Base-by-base conservation (phyloP, 2,888 invertebrate species). In the Cetonia aurata region DNA sequence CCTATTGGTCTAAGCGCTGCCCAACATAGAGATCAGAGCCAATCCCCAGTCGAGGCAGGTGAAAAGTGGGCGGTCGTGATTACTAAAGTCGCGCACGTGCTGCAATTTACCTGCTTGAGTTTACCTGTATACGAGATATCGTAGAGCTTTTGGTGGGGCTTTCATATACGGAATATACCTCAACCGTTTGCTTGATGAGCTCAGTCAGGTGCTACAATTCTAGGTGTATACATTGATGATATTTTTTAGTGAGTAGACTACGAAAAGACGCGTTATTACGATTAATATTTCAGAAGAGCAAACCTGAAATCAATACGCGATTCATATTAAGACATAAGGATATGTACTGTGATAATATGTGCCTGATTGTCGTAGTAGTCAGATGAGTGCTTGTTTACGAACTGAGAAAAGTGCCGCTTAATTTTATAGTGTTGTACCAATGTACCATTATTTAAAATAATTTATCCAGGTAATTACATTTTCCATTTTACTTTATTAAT, bases 131-230 rank as follows among this genome's bases (percentile, higher is more conserved):
- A 71, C 66, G 67, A 57, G 65, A 57, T 60, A 71, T 66, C 59
- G 46, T 50, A 53, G 52, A 42, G 46, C 44, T 59, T 56, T 42
- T 71, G 71, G 75, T 74, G 75, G 75, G 75, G 75, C 50, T 70
- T 72, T 69, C 71, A 68, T 72, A 68, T 72, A 72, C 73, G 71
- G 71, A 71, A 70, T 73, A 75, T 75, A 75, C 76, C 73, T 72
- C 72, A 68, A 62, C 57, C 66, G 71, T 70, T 70, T 74, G 72
- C 68, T 74, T 66, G 76, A 77, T 77, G 75, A 73, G 77, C 62
- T 76, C 78, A 77, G 78, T 78, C 76, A 76, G 75, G 77, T 76
- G 78, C 75, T 73, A 73, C 75, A 72, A 72, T 74, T 73, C 72
- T 71, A 71, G 66, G 74, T 74, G 74, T 71, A 56, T 71, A 62